Evolutionary conservation across 2,797 vertebrate species (phyloP).

Genomic region (Rousettus madagascariensis): DNA sequence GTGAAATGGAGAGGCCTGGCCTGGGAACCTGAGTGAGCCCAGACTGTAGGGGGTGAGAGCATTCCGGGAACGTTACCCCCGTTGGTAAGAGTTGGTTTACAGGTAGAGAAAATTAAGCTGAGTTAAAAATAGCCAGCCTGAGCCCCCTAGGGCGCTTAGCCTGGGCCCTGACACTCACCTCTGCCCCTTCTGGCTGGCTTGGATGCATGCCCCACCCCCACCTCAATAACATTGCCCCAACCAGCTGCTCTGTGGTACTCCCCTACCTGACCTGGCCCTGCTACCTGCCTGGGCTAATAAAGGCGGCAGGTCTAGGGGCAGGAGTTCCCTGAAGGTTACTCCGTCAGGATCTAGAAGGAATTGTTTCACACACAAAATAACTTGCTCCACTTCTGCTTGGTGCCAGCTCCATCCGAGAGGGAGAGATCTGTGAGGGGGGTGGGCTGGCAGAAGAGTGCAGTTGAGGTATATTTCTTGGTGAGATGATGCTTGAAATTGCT

Average conservation of each 20-base stretch:
- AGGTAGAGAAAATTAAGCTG: conserved; percentile 65
- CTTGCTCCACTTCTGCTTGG: neutral
- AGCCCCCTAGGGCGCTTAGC: neutral
- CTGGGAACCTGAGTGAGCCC: conserved; percentile 50
- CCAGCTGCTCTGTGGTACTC: neutral
- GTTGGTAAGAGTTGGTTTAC: conserved; percentile 39
- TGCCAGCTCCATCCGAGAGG: neutral
- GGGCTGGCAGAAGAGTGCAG: neutral
- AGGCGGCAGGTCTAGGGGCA: neutral
- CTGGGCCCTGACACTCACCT: neutral
- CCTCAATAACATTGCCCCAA: neutral
- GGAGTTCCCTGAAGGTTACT: neutral
- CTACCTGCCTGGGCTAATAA: neutral
- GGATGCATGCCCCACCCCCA: neutral
- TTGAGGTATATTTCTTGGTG: neutral
- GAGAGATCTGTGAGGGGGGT: neutral
- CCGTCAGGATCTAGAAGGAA: neutral
- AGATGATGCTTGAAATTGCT: neutral
- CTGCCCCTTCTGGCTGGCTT: neutral
- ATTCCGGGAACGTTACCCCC: conserved; percentile 38
- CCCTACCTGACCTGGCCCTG: neutral
- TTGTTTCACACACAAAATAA: neutral
- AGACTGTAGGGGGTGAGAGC: conserved; percentile 45
- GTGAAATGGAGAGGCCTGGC: conserved; percentile 46
- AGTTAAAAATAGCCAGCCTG: conserved; percentile 58